Evolutionary conservation across 2,888 invertebrate genomes (phyloP).

Genomic region (Camptogramma bilineatum): DNA sequence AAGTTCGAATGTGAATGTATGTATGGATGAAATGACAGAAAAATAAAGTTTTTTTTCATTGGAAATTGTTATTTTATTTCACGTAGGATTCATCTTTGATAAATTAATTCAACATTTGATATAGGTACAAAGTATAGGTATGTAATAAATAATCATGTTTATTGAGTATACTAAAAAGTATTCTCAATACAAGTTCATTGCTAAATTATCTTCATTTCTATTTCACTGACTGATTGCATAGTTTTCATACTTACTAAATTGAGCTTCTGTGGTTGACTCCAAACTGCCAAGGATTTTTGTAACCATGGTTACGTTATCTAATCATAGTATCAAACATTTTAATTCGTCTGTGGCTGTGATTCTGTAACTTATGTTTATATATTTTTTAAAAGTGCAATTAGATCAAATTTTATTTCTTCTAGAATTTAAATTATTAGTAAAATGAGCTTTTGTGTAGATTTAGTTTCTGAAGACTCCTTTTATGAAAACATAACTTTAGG

Average conservation of each 20-base stretch:
- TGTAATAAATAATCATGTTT: no score
- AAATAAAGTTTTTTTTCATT: constrained; percentile 25
- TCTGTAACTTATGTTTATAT: not conserved
- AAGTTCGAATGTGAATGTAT: constrained; percentile 20
- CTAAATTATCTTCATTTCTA: no score
- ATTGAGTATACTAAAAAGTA: no score
- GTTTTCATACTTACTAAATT: no score
- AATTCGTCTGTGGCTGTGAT: not conserved
- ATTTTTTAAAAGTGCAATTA: not conserved
- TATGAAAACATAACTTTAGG: constrained; percentile 90
- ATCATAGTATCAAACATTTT: not conserved
- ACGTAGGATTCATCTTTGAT: no score
- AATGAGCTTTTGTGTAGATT: constrained; percentile 89
- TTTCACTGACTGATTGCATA: no score
- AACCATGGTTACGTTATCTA: not conserved
- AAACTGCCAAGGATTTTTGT: no score
- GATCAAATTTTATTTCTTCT: not conserved
- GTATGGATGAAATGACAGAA: constrained; percentile 21
- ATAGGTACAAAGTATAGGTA: no score
- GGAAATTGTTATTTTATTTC: constrained; percentile 4
- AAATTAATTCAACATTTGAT: no score
- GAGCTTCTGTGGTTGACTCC: no score
- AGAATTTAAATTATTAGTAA: constrained; percentile 24
- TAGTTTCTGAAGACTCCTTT: constrained; percentile 90
- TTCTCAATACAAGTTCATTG: no score